Percentiles rank a stretch among this genome's conserved stretches.
Conservation (phyloP, 2,888 invertebrate genomes). For the Iphiclides podalirius region DNA sequence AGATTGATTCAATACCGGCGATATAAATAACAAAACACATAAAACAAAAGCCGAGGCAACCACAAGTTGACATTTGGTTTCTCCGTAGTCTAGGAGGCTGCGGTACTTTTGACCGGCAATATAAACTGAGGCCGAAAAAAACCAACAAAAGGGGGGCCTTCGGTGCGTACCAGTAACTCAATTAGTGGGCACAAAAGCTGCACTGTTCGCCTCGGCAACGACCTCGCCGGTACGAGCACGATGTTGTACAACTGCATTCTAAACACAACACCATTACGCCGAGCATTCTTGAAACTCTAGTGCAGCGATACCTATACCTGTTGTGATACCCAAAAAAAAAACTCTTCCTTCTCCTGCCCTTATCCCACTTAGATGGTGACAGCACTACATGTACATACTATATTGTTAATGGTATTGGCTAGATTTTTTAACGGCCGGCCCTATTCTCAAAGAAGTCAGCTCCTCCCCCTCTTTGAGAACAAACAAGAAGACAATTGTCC, state of each 20-base stretch:
- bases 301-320: neutral
- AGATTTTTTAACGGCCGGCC: too few species aligned
- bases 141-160: constrained; percentile 2
- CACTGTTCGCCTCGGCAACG: constrained; percentile 32
- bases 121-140: neutral
- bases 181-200: constrained; percentile 47
- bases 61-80: constrained; percentile 11
- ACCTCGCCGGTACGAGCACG: constrained; percentile 58
- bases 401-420: too few species aligned
- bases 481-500: too few species aligned
- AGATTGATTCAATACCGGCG: neutral
- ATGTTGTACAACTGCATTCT: constrained; percentile 49
- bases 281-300: neutral
- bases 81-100: neutral
- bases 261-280: constrained; percentile 27
- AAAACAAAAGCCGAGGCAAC: constrained; percentile 5
- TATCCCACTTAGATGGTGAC: too few species aligned
- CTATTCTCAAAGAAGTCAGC: too few species aligned
- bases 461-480: too few species aligned
- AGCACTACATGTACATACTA: too few species aligned
- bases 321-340: too few species aligned
- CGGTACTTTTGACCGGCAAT: neutral
- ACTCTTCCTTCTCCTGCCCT: too few species aligned
- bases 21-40: neutral
- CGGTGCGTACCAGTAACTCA: constrained; percentile 32